phyloP scores from a whole-genome alignment of 2,113 vertebrate genomes.

The Rhipidura dahli region DNA sequence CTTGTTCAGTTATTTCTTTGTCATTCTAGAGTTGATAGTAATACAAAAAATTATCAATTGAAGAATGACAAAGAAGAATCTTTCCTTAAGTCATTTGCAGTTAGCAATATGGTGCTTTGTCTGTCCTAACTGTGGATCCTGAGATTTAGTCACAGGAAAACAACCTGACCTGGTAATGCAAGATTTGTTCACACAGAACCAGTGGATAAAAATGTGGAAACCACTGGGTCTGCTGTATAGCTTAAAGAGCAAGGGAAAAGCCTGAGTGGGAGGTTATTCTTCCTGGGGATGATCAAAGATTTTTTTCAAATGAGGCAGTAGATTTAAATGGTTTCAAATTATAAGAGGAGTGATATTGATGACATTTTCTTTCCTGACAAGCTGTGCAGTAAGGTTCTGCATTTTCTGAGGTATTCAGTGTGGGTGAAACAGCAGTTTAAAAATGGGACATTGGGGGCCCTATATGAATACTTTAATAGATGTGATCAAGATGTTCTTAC shows the following conservation, averaged over 20 bases:
- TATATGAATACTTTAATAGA: neutral
- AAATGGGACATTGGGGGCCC: neutral
- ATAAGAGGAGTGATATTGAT: neutral
- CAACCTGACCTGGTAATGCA: neutral
- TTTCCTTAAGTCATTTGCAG: neutral
- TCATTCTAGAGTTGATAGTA: neutral
- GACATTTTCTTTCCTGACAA: conserved; percentile 17
- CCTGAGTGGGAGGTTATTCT: neutral
- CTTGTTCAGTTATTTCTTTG: neutral
- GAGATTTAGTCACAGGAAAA: neutral
- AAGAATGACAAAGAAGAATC: neutral
- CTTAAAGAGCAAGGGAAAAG: neutral
- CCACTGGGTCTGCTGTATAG: neutral
- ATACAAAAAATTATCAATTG: neutral
- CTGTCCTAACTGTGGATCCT: neutral
- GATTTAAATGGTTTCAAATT: neutral
- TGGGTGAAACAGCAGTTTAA: conserved; percentile 29
- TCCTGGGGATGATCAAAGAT: neutral
- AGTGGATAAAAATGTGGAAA: neutral
- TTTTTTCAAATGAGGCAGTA: neutral
- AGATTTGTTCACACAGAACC: neutral
- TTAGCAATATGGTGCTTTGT: neutral
- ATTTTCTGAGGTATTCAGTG: conserved; percentile 8
- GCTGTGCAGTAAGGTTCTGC: neutral
- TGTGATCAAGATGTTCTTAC: neutral